phyloP scores from a whole-genome alignment of 1,140 invertebrate species.

The Scylla paramamosain region DNA sequence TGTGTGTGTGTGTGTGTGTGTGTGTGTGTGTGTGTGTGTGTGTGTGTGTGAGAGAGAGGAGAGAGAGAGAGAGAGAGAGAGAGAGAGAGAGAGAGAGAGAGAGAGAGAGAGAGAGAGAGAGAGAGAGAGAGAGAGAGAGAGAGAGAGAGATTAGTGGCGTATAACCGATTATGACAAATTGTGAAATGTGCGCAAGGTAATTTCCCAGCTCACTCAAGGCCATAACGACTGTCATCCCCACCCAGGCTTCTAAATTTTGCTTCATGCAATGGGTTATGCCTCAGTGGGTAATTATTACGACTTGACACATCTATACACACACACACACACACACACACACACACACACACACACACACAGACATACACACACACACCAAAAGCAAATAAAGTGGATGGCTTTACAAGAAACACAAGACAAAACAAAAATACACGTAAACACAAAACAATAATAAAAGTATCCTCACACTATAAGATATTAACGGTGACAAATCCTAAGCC shows the following conservation, averaged over 20 bases:
- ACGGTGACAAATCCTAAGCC: background rate
- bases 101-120: conserved; percentile 20
- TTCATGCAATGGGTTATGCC: no score
- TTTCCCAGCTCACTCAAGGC: no score
- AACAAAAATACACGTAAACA: background rate
- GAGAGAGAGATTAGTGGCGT: background rate
- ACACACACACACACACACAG: conserved; percentile 31
- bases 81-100: background rate
- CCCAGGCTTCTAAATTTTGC: no score
- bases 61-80: background rate
- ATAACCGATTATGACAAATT: background rate
- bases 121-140: conserved; percentile 4
- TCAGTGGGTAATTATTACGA: background rate
- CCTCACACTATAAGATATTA: background rate
- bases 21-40: background rate
- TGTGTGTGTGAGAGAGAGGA: background rate
- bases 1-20: background rate
- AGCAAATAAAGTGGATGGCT: background rate
- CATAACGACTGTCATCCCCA: no score
- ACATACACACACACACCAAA: background rate
- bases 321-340: conserved; percentile 40
- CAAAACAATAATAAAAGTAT: background rate
- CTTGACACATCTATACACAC: background rate
- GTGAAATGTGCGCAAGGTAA: background rate
- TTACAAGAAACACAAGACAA: no score